These are phyloP conservation scores for Otus scops DNA, from an alignment of 2,797 vertebrate species.

Conservation along the genomic window DNA sequence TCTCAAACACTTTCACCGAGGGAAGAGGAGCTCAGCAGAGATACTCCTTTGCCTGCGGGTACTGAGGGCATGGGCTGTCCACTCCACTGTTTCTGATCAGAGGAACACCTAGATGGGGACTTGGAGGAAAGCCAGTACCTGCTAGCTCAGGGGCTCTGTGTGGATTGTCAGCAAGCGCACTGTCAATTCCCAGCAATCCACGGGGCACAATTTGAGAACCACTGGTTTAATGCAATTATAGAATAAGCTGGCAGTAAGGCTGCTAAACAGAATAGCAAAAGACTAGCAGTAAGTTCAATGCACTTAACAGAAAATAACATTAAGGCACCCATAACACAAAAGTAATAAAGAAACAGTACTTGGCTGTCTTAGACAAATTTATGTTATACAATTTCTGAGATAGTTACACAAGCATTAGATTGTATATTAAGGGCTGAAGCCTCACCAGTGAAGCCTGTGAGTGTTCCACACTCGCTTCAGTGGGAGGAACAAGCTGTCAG, in stretches of 20 bases:
- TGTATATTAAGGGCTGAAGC: not conserved
- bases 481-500: not conserved
- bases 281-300: conserved; percentile 19
- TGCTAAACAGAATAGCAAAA: conserved; percentile 47
- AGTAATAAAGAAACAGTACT: not conserved
- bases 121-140: not conserved
- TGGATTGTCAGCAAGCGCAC: not conserved
- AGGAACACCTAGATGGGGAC: not conserved
- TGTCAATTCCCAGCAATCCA: not conserved
- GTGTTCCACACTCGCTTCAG: not conserved
- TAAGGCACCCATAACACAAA: not conserved
- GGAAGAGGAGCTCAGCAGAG: not conserved
- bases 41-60: not conserved
- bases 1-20: conserved; percentile 43
- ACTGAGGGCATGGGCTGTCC: not conserved
- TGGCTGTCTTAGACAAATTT: not conserved
- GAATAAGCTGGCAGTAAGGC: conserved; percentile 56
- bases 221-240: conserved; percentile 26
- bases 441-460: not conserved
- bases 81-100: not conserved
- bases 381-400: not conserved
- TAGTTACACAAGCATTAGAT: not conserved
- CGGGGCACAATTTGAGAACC: conserved; percentile 57
- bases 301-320: conserved; percentile 14
- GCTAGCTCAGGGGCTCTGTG: not conserved